Base-by-base conservation (phyloP, 2,888 invertebrate genomes). In the Eulithis testata region DNA sequence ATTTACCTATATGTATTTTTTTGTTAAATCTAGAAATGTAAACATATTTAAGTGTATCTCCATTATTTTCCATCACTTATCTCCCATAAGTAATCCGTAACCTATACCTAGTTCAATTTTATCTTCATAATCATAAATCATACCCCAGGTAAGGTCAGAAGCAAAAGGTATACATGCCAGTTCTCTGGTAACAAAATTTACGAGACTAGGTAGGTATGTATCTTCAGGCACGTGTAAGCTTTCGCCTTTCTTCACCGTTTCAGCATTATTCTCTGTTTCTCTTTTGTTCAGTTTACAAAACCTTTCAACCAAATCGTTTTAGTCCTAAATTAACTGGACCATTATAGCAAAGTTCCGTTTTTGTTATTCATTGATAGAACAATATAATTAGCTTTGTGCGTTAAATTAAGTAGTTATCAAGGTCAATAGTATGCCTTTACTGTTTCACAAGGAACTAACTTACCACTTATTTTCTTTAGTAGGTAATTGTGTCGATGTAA, bases 281-380 rank as follows among this genome's bases (percentile, higher is more conserved):
- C 55, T 66, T 58, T 73, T 71, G 72, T 73, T 65, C 53, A 12
- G 50, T 62, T 68, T 62, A 64, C 67, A 63, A 40, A 70, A 70
- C 70, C 65, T 65, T 70, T 57, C 49, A 60, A 60, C 70, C 70
- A 72, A 69, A 67, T 65, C 57, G 66, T 64, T 72, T 69, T 72
- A 60, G 67, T 67, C 58, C 56, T 44, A 67, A 67, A 59, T 63
- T 57, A 70, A 52, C 49, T 51, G 49, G 54, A 60, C 47, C 62
- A 60, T 65, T 66, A 60, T 66, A 47, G 31, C 11, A 43, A 45
- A 60, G 45, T 49, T 66, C 47, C 55, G 52, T 62, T 68, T 67
- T 69, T 64, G 63, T 69, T 47, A 31, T 62, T 50, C 37, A 56
- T 64, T 61, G 43, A 65, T 31, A 31, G 9, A 40, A 40, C 40